Conservation (phyloP, 2,113 vertebrate genomes). For the Cervus canadensis region DNA sequence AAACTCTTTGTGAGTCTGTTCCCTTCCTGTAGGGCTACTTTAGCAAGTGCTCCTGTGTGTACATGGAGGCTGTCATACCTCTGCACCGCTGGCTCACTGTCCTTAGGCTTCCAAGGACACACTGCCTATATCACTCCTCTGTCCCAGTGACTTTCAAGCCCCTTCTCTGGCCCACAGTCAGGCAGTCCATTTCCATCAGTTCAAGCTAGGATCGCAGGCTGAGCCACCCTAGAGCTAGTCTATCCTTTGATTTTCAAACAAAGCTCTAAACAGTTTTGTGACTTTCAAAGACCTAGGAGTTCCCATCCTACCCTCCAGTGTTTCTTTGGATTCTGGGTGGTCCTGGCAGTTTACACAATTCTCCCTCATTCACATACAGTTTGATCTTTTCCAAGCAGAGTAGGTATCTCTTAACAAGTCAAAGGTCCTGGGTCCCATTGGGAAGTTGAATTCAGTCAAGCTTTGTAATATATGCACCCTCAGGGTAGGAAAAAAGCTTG, state of each 20-base stretch:
- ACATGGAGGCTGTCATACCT: background rate
- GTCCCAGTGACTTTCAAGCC: too few species aligned
- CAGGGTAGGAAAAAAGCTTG: background rate
- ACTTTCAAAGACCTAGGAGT: background rate
- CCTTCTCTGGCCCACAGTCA: background rate
- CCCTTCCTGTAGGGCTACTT: too few species aligned
- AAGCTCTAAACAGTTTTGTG: background rate
- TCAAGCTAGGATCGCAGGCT: too few species aligned
- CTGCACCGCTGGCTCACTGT: fast-evolving
- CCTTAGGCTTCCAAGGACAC: background rate
- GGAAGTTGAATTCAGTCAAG: background rate
- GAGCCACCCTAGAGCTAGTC: background rate
- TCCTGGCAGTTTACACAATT: background rate
- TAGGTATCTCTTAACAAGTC: background rate
- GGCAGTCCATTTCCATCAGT: background rate
- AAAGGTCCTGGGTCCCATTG: background rate
- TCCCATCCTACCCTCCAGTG: background rate
- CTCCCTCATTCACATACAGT: background rate
- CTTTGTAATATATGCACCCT: background rate
- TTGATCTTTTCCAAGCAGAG: background rate
- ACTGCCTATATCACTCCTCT: background rate
- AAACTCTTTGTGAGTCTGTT: background rate
- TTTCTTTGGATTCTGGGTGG: background rate
- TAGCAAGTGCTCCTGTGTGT: background rate
- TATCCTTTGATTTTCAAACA: background rate